These are phyloP conservation scores for Poeciliopsis occidentalis DNA, from an alignment of 2,113 vertebrate species.

Conservation along the genomic window DNA sequence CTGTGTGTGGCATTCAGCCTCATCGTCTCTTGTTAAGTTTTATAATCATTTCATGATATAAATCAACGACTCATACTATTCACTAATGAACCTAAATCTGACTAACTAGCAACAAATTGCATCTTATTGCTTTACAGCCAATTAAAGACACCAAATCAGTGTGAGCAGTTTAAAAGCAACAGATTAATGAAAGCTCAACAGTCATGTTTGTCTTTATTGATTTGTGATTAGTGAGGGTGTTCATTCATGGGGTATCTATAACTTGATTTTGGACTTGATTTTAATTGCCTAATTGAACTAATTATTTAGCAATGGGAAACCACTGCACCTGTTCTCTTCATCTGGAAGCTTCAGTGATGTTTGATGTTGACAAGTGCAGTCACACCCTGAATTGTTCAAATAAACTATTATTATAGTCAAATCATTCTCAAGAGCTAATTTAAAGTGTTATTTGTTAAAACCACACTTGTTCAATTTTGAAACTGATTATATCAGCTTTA, in stretches of 20 bases:
- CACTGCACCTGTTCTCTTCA: slow-evolving; percentile 70
- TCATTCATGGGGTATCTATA: slow-evolving; percentile 76
- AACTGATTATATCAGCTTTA: neutral
- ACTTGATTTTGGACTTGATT: slow-evolving; percentile 74
- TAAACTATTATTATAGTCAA: neutral
- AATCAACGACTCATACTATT: slow-evolving; percentile 58
- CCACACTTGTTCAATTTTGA: neutral
- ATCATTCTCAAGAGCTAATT: neutral
- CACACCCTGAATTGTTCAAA: slow-evolving; percentile 2
- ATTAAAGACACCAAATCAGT: slow-evolving; percentile 57
- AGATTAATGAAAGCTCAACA: slow-evolving; percentile 62
- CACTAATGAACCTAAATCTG: slow-evolving; percentile 60
- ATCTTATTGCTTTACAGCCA: slow-evolving; percentile 54
- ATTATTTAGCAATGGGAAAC: slow-evolving; percentile 81
- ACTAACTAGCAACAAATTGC: slow-evolving; percentile 41
- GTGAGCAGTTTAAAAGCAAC: slow-evolving; percentile 55
- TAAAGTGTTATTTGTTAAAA: neutral
- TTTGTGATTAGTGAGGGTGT: slow-evolving; percentile 73
- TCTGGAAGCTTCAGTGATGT: slow-evolving; percentile 28
- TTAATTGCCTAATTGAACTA: slow-evolving; percentile 78
- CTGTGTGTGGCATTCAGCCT: neutral
- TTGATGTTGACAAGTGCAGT: slow-evolving; percentile 2
- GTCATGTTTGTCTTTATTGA: slow-evolving; percentile 67
- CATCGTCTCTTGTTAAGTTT: slow-evolving; percentile 25
- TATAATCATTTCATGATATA: slow-evolving; percentile 22